Conservation (phyloP, 2,113 vertebrate genomes). For the Anguilla japonica region DNA sequence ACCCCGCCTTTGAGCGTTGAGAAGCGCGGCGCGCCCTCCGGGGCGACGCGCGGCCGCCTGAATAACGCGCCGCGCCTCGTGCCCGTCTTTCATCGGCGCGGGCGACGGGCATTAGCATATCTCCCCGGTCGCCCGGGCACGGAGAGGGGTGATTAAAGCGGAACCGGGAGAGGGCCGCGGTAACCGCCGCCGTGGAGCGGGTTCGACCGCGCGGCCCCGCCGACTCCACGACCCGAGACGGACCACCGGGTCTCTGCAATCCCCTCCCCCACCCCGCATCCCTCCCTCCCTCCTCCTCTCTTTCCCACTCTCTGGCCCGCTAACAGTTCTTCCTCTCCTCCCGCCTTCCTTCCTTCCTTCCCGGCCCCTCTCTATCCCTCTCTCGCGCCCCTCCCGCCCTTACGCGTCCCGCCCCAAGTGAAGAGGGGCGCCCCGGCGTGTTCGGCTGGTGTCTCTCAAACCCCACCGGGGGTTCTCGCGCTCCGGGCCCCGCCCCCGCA, state of each 20-base stretch:
- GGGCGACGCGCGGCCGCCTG: constrained; percentile 96
- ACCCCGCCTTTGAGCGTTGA: constrained; percentile 99
- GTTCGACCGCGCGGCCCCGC: background rate
- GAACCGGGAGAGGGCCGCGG: constrained; percentile 71
- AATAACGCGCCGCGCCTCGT: constrained; percentile 98
- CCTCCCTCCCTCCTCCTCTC: background rate
- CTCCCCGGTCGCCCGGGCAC: constrained; percentile 99
- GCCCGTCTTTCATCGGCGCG: constrained; percentile 99
- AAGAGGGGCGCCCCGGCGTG: no score
- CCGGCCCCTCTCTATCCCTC: no score
- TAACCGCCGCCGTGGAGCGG: background rate
- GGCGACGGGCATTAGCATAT: constrained; percentile 99
- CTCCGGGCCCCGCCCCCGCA: background rate
- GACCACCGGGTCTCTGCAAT: background rate
- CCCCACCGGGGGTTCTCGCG: no score
- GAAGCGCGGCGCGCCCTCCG: constrained; percentile 95
- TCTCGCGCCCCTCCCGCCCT: no score
- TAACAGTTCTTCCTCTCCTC: background rate
- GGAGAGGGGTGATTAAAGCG: constrained; percentile 96
- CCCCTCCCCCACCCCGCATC: background rate
- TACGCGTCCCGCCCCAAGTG: background rate
- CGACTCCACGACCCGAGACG: background rate
- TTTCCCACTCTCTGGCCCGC: background rate
- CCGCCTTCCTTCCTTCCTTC: background rate
- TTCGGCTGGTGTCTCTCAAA: no score